These are phyloP conservation scores for Schlechtendalia chinensis DNA, from an alignment of 1,140 invertebrate species.

Conservation along the genomic window DNA sequence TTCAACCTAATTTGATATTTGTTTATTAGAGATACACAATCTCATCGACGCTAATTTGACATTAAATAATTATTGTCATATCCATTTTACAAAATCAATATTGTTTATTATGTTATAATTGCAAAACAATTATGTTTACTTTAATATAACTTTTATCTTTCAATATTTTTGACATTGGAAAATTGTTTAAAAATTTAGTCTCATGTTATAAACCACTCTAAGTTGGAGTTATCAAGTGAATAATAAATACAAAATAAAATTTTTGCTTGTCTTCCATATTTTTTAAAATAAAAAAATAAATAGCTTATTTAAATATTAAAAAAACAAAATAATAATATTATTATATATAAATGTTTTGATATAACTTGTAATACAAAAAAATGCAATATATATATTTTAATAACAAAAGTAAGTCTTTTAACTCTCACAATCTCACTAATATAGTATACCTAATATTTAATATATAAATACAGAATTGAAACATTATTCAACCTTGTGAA, in stretches of 20 bases:
- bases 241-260: slow-evolving; percentile 1
- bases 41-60: background rate
- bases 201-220: background rate
- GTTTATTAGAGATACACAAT: background rate
- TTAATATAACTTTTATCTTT: background rate
- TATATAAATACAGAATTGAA: background rate
- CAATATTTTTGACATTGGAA: background rate
- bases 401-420: background rate
- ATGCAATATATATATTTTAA: background rate
- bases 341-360: slow-evolving; percentile 2
- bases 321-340: slow-evolving; percentile 6
- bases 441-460: too few species aligned
- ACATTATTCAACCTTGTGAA: slow-evolving; percentile 15
- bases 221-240: background rate
- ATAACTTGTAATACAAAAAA: slow-evolving; percentile 8
- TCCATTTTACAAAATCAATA: background rate
- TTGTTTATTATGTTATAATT: background rate
- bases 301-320: slow-evolving; percentile 3
- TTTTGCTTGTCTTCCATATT: background rate
- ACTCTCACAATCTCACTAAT: too few species aligned
- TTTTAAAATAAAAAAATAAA: background rate
- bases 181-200: background rate
- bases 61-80: background rate
- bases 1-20: background rate
- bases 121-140: background rate